Conservation (phyloP, 2,888 invertebrate species). For the Cremastinae sp. region DNA sequence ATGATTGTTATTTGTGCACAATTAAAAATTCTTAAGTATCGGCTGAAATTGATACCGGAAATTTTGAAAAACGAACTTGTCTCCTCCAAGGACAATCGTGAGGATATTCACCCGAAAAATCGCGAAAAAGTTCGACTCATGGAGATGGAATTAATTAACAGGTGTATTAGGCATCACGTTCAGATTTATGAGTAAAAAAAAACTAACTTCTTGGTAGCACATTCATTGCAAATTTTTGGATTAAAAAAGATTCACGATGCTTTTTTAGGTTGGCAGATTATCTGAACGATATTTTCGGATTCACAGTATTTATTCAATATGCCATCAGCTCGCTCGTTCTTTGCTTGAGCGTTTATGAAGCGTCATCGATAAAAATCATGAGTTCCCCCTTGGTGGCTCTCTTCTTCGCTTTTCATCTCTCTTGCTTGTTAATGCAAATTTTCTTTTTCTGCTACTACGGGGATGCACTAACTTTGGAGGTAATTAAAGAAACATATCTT, state of each 20-base stretch:
- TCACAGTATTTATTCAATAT: constrained; percentile 62
- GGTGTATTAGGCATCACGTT: constrained; percentile 58
- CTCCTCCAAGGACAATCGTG: background rate
- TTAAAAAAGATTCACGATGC: too few relatives aligned
- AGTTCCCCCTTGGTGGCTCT: constrained; percentile 58
- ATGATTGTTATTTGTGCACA: constrained; percentile 68
- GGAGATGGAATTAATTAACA: constrained; percentile 44
- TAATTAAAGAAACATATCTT: background rate
- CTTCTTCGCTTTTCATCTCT: constrained; percentile 60
- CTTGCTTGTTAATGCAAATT: constrained; percentile 67
- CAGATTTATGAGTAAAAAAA: constrained; percentile 56
- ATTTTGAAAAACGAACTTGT: constrained; percentile 39
- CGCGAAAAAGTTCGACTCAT: background rate
- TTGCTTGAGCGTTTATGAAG: constrained; percentile 65
- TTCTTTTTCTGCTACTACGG: constrained; percentile 60
- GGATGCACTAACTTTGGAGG: constrained; percentile 47
- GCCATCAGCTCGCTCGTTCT: constrained; percentile 63
- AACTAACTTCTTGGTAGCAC: background rate
- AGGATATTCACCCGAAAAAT: background rate
- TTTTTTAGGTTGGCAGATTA: constrained; percentile 56
- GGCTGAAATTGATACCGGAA: constrained; percentile 56
- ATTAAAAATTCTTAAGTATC: constrained; percentile 70
- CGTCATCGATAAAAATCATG: constrained; percentile 61
- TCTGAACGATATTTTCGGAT: constrained; percentile 61
- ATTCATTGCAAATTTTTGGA: too few relatives aligned